Evolutionary conservation across 2,113 vertebrate species (phyloP), one percentile per base, ranked within the genome.

Genomic region (Hymenochirus boettgeri): DNA sequence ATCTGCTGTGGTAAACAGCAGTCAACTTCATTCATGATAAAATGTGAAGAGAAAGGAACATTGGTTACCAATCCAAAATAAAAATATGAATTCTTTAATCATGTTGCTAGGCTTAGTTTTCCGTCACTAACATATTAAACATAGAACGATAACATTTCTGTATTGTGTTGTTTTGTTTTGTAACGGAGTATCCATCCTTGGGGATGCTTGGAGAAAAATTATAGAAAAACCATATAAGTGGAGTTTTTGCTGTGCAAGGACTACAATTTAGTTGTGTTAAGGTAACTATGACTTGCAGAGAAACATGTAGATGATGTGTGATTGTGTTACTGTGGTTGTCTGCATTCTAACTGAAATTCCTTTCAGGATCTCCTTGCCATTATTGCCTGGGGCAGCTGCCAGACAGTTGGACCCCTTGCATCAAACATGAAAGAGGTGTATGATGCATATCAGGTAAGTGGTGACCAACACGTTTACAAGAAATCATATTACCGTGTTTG

Each of bases 241-340:
- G 93, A 62, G 89, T 99, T 70, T 98, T 99, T 76, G 96, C 95
- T 15, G 92, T 98, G 75, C 92, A 94, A 79, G 90, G 91, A 79
- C 86, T 85, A 71, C 92, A 93, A 70, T 95, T 93, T 86, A 86
- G 91, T 81, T 99, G 96, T 95, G 98, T 98, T 79, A 91, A 97
- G 95, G 96, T 99, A 93, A 83, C 75, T 35, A 2, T 42, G 50
- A 72, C 62, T 65, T 26, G 21, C 26, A 11, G 13, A n/a, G n/a
- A n/a, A n/a, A n/a, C n/a, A n/a, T n/a, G n/a, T 47, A 58, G 33
- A 61, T 62, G 47, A 18, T 3, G 22, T 1, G 33, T 1, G 10
- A 35, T 9, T 4, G 33, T 35, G 15, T 35, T 35, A 35, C 33
- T 35, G 10, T 71, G 57, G 59, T 47, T 57, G 45, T 33, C 46